Base-by-base conservation (phyloP, 2,113 vertebrate species). In the Rhodinocichla rosea region DNA sequence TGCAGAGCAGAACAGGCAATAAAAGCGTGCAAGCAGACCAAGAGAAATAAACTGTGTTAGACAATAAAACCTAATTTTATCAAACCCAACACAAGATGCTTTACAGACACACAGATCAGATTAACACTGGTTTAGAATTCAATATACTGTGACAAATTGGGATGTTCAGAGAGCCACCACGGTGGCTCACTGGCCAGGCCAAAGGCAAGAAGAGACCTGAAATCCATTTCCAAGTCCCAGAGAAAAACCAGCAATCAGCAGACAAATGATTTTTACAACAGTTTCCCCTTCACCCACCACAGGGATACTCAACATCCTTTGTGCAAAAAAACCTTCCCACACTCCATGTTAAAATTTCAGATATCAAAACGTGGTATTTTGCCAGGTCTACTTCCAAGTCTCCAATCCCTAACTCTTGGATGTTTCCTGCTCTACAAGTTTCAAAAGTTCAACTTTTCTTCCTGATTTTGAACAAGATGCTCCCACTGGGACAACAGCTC, bases 101-200 rank as follows among this genome's bases (percentile, higher is more conserved):
- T 88, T 77, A 62, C 3, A 4, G 83, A 64, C 35, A 47, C 65
- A 42, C 11, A 62, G 47, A 87, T 70, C 39, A 79, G 62, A 49
- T 90, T 84, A 91, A 70, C 27, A 11, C 27, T 42, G 52, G 9
- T 42, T 35, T 45, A 63, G 52, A 84, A 84, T 78, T 57, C 78
- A 78, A 70, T 63, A 78, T 7, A 10, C 47, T 70, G 77, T 75
- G 82, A 91, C 67, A 87, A 81, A 92, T 6, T 19, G 28, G 59
- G 40, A 32, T 0, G 0, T 18, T 22, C 44, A 2, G 6, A 69
- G 49, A 87, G 33, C 22, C 77, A 49, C 33, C 53, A 8, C 0
- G 1, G 70, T 7, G 73, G 28, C 35, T 85, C 74, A 17, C 2
- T 28, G 69, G 39, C 37, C 67, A 55, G 35, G 44, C 26, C 33